Conservation (phyloP, 2,797 vertebrate genomes). For the Calcarius lapponicus region DNA sequence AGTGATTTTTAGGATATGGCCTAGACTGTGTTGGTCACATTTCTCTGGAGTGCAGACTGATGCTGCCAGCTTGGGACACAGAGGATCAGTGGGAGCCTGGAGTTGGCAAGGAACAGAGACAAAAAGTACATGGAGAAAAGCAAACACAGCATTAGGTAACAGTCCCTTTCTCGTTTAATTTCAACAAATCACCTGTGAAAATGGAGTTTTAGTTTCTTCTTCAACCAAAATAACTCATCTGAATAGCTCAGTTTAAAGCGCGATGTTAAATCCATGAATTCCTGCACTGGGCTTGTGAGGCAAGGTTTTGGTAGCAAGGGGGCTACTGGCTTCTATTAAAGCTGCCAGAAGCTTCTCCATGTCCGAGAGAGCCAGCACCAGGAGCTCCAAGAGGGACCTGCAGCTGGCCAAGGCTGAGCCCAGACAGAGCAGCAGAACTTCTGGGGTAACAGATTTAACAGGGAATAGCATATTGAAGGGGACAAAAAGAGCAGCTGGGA, state of each 20-base stretch:
- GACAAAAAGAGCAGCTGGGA: background rate
- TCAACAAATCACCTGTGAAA: background rate
- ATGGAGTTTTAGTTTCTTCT: background rate
- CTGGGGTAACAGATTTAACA: background rate
- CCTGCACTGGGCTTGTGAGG: background rate
- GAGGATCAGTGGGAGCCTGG: background rate
- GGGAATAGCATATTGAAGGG: background rate
- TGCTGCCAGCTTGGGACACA: slow-evolving; percentile 27
- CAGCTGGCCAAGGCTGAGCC: background rate
- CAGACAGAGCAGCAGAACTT: background rate
- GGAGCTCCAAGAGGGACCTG: background rate
- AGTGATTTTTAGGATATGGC: background rate
- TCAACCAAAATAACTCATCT: background rate
- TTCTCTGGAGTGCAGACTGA: background rate
- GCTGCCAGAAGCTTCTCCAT: background rate
- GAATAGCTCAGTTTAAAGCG: background rate
- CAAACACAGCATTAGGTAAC: slow-evolving; percentile 14
- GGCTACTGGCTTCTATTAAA: background rate
- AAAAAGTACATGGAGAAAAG: background rate
- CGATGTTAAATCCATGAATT: background rate
- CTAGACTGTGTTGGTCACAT: background rate
- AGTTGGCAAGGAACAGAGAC: background rate
- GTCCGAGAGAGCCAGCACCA: background rate
- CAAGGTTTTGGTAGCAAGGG: background rate
- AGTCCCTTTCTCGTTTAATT: background rate